Conservation (phyloP, 2,797 vertebrate species). For the Aythya fuligula region DNA sequence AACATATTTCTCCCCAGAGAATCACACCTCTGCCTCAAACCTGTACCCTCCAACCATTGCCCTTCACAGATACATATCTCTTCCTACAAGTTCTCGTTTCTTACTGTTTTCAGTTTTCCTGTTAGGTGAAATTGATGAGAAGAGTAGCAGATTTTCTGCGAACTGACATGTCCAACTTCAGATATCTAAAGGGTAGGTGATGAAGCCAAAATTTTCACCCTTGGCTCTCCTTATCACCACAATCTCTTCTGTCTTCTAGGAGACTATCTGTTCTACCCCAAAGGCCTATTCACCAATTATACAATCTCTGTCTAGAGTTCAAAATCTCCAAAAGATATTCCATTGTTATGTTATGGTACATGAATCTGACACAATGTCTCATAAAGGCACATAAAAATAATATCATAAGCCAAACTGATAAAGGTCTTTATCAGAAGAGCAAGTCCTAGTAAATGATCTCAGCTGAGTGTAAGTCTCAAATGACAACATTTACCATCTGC, state of each 20-base stretch:
- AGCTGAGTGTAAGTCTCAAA: constrained; percentile 40
- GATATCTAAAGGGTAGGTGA: not conserved
- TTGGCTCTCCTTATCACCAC: not conserved
- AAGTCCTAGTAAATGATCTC: constrained; percentile 42
- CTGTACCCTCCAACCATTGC: not conserved
- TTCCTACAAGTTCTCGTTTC: not conserved
- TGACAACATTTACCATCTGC: constrained; percentile 52
- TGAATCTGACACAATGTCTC: constrained; percentile 33
- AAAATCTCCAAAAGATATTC: not conserved
- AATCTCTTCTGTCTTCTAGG: not conserved
- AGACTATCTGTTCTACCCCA: not conserved
- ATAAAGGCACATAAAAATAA: constrained; percentile 59
- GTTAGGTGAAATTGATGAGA: not conserved
- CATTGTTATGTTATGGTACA: not conserved
- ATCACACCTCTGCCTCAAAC: not conserved
- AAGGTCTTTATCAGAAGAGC: constrained; percentile 61
- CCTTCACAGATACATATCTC: not conserved
- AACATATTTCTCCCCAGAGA: not conserved
- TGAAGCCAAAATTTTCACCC: not conserved
- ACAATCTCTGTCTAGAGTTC: not conserved
- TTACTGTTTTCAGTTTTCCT: not conserved
- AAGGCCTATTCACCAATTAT: not conserved
- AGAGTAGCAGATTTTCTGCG: not conserved
- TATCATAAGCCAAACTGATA: constrained; percentile 56
- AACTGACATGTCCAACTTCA: not conserved